A percentile compares a stretch with the other conserved stretches of the same genome.
Conservation (phyloP, 1,140 invertebrate species). For the Anagrus nilaparvatae region DNA sequence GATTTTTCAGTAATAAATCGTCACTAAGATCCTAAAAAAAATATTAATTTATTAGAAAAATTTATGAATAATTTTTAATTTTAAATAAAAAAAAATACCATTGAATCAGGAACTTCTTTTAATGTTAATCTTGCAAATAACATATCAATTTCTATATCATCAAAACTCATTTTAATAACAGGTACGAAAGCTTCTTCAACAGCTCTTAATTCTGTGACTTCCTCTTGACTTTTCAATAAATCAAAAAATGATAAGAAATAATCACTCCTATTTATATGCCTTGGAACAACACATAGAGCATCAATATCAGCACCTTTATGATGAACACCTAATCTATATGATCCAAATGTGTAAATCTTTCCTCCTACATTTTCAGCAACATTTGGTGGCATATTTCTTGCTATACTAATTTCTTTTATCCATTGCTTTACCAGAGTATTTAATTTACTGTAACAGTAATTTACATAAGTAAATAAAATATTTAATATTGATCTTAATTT, state of each 20-base stretch:
- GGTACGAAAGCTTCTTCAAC: constrained; percentile 99
- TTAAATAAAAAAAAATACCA: constrained; percentile 33
- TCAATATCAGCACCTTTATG: constrained; percentile 98
- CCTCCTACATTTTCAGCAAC: constrained; percentile 85
- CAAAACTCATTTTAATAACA: constrained; percentile 98
- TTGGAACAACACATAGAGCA: constrained; percentile 92
- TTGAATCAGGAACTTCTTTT: constrained; percentile 77
- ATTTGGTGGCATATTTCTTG: constrained; percentile 79
- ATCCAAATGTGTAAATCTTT: constrained; percentile 99
- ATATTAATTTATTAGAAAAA: too few relatives aligned
- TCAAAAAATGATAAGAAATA: constrained; percentile 95
- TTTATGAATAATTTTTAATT: constrained; percentile 9
- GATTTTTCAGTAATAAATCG: constrained; percentile 86
- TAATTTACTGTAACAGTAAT: constrained; percentile 57
- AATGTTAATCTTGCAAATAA: constrained; percentile 88
- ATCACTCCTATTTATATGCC: constrained; percentile 87
- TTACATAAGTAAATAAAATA: neutral
- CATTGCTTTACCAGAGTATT: constrained; percentile 85
- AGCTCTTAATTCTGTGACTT: constrained; percentile 76
- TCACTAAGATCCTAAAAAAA: constrained; percentile 72
- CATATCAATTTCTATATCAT: constrained; percentile 98
- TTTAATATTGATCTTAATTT: neutral
- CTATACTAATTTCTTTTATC: constrained; percentile 80
- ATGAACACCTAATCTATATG: constrained; percentile 85
- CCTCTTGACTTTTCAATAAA: constrained; percentile 73